phyloP scores from a whole-genome alignment of 2,888 invertebrate species.

The Ecliptopera silaceata region DNA sequence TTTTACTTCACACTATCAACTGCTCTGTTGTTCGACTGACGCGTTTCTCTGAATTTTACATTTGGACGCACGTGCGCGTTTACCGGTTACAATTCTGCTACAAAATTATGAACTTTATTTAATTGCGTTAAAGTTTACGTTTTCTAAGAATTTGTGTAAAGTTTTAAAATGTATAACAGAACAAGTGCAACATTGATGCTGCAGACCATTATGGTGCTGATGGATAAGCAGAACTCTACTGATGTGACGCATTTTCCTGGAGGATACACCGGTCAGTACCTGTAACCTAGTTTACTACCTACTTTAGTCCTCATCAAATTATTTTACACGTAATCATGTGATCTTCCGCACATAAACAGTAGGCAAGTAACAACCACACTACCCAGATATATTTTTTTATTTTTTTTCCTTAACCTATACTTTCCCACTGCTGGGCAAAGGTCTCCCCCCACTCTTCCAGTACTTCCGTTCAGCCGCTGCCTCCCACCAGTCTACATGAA shows the following conservation, averaged over 20 bases:
- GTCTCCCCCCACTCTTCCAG: no score
- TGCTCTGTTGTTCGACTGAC: conserved; percentile 32
- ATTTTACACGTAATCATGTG: background rate
- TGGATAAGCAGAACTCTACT: conserved; percentile 76
- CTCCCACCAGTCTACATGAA: no score
- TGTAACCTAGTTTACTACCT: no score
- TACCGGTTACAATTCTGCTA: conserved; percentile 1
- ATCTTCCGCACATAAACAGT: background rate
- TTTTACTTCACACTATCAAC: conserved; percentile 54
- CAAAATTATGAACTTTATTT: background rate
- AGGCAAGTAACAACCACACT: no score
- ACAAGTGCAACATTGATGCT: conserved; percentile 79
- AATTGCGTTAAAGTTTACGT: conserved; percentile 5
- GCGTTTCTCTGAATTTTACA: conserved; percentile 13
- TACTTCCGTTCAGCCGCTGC: no score
- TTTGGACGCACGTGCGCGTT: conserved; percentile 12
- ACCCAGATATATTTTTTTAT: no score
- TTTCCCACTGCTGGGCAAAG: no score
- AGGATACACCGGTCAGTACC: conserved; percentile 64
- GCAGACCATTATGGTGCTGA: conserved; percentile 77
- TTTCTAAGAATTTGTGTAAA: conserved; percentile 4
- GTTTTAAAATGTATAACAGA: conserved; percentile 66
- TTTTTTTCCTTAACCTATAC: no score
- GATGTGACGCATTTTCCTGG: conserved; percentile 66
- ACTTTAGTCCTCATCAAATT: conserved; percentile 6